phyloP scores from a whole-genome alignment of 2,113 vertebrate species.

The Leuciscus idus region DNA sequence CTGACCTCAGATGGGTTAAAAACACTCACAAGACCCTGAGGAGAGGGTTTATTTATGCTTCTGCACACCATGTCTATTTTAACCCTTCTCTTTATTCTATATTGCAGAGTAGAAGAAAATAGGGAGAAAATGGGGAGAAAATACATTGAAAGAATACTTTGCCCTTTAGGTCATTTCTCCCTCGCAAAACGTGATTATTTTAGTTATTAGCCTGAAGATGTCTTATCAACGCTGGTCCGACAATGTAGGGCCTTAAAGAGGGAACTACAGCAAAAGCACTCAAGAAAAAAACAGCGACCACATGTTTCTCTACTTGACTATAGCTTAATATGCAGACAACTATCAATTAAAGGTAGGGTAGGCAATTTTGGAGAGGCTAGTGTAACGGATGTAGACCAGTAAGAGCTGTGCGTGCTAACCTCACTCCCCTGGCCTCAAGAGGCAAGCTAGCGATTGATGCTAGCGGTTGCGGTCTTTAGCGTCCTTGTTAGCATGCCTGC shows the following conservation, averaged over 20 bases:
- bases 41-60: not conserved
- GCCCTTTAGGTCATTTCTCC: constrained; percentile 31
- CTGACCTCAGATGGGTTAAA: not conserved
- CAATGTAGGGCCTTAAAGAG: constrained; percentile 6
- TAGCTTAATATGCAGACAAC: not conserved
- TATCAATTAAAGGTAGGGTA: not conserved
- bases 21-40: not conserved
- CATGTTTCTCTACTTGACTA: not conserved
- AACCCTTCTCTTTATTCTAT: constrained; percentile 2
- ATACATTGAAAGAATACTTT: not conserved
- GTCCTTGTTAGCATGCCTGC: no score
- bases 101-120: not conserved
- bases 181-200: constrained; percentile 43
- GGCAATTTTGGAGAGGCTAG: no score
- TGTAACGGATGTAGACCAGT: no score
- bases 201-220: constrained; percentile 27
- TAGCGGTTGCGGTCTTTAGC: no score
- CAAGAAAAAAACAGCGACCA: not conserved
- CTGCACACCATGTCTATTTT: not conserved
- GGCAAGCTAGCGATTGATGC: no score
- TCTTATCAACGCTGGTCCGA: not conserved
- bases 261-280: not conserved
- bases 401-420: no score
- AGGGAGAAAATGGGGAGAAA: not conserved
- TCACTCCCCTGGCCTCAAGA: no score